Conservation (phyloP, 2,113 vertebrate species). For the Ornithorhynchus anatinus region DNA sequence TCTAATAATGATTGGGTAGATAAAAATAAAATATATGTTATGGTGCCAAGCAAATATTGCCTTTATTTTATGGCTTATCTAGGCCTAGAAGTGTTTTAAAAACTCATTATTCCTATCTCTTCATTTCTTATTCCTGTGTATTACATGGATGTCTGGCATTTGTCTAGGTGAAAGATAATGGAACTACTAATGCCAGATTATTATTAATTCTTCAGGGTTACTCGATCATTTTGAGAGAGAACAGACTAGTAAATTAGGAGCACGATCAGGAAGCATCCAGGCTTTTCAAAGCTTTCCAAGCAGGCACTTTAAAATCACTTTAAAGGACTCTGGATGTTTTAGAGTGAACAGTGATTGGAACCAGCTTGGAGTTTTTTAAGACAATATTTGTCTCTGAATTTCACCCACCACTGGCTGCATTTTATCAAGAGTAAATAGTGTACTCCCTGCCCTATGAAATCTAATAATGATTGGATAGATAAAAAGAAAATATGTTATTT, state of each 20-base stretch:
- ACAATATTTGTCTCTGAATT: not conserved
- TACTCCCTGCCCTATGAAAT: not conserved
- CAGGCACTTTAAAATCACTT: not conserved
- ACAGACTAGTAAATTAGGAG: not conserved
- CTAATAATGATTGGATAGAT: not conserved
- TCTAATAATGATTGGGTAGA: not conserved
- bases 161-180: not conserved
- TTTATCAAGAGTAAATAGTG: too few relatives aligned
- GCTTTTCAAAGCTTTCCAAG: not conserved
- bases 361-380: not conserved
- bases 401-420: conserved; percentile 3
- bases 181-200: not conserved
- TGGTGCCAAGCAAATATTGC: not conserved
- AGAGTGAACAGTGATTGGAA: not conserved
- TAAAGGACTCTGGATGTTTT: not conserved
- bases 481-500: not conserved
- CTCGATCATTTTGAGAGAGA: not conserved
- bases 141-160: not conserved
- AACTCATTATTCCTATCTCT: not conserved
- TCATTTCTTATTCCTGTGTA: not conserved
- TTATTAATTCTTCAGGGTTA: rapidly evolving
- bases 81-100: conserved; percentile 1
- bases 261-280: not conserved
- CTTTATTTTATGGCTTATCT: not conserved
- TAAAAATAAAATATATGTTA: not conserved